These are phyloP conservation scores for Helicoverpa armigera DNA, from an alignment of 1,140 invertebrate species.

Conservation along the genomic window DNA sequence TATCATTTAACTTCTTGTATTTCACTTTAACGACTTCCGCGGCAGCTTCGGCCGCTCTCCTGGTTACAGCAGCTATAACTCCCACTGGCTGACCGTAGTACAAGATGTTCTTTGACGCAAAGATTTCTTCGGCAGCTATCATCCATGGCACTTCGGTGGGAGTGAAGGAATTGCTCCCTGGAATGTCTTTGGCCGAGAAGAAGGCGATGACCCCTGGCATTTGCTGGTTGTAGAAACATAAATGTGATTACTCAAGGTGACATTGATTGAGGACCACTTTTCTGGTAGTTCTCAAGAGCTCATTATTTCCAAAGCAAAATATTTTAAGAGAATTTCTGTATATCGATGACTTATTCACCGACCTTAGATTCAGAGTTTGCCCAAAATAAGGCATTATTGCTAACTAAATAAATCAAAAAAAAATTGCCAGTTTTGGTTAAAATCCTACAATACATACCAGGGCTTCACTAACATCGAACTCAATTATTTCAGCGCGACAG, in stretches of 20 bases:
- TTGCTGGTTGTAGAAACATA: slow-evolving; percentile 74
- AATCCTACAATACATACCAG: slow-evolving; percentile 82
- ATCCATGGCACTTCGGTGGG: slow-evolving; percentile 63
- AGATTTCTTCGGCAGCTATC: slow-evolving; percentile 84
- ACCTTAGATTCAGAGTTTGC: no score
- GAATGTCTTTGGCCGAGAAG: slow-evolving; percentile 91
- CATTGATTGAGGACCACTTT: no score
- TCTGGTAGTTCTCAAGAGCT: no score
- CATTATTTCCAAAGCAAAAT: no score
- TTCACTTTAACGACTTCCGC: slow-evolving; percentile 89
- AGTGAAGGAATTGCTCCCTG: slow-evolving; percentile 89
- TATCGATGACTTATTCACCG: no score
- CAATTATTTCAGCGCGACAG: slow-evolving; percentile 84
- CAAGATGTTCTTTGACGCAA: slow-evolving; percentile 84
- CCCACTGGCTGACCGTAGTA: slow-evolving; percentile 92
- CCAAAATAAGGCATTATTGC: no score
- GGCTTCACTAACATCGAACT: slow-evolving; percentile 88
- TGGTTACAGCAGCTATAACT: slow-evolving; percentile 89
- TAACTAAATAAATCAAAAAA: neutral
- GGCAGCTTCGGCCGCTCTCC: slow-evolving; percentile 88
- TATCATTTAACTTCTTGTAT: slow-evolving; percentile 84
- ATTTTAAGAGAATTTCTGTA: no score
- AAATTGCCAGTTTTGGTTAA: neutral
- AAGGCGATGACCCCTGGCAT: slow-evolving; percentile 91
- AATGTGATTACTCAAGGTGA: no score